Percentiles rank a stretch among this genome's conserved stretches.
Evolutionary conservation across 2,797 vertebrate species (phyloP).

Genomic region (Oceanodroma leucorhoa): DNA sequence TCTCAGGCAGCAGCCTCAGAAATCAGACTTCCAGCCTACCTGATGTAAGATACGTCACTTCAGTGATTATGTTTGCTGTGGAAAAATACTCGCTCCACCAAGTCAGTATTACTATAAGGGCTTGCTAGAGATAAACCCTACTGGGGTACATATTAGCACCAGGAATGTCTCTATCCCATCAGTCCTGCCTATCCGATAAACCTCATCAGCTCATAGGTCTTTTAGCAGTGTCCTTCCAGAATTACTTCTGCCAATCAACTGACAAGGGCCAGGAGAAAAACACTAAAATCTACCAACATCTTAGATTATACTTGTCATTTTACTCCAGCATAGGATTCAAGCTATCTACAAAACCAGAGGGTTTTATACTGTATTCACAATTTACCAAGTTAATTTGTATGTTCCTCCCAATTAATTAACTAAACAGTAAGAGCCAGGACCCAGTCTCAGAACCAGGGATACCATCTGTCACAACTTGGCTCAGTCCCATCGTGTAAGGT

Average conservation of each 20-base stretch:
- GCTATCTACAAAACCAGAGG: not conserved
- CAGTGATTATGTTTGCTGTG: not conserved
- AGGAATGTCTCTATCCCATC: not conserved
- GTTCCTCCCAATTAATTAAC: conserved; percentile 48
- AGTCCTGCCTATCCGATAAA: not conserved
- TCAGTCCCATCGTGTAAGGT: conserved; percentile 27
- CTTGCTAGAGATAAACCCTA: not conserved
- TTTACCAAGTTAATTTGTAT: conserved; percentile 21
- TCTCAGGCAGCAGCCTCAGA: not conserved
- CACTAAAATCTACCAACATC: not conserved
- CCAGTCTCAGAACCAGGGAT: conserved; percentile 40
- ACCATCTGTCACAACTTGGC: conserved; percentile 57
- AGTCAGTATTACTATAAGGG: not conserved
- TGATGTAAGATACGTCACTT: not conserved
- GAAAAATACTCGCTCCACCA: not conserved
- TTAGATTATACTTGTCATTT: not conserved
- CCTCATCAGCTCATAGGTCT: not conserved
- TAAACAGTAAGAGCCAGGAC: conserved; percentile 52
- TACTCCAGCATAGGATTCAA: not conserved
- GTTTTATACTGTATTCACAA: not conserved
- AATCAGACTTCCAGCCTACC: not conserved
- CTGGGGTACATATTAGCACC: not conserved
- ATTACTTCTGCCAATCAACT: not conserved
- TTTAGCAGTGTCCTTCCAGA: not conserved
- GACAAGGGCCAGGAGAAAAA: not conserved